These are phyloP conservation scores for Drosophila vallismaia DNA, from an alignment of 2,888 invertebrate species.

Conservation along the genomic window DNA sequence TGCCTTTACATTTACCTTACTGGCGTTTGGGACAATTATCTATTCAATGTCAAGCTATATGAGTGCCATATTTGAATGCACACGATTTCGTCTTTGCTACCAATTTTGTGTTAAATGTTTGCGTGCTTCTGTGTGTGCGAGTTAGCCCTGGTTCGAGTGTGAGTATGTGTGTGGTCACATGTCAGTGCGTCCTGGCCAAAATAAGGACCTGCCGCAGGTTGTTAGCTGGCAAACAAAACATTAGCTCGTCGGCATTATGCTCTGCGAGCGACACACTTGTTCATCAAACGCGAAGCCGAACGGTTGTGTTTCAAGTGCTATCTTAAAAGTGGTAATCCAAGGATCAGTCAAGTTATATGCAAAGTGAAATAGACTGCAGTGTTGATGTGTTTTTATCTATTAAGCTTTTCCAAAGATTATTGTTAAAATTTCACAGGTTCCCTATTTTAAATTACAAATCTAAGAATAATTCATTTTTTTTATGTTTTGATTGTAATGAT, in stretches of 20 bases:
- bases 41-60: slow-evolving; percentile 76
- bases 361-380: no score
- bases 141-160: slow-evolving; percentile 18
- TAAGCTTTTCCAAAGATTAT: no score
- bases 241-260: slow-evolving; percentile 70
- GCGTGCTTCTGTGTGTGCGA: slow-evolving; percentile 57
- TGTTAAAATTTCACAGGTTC: no score
- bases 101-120: slow-evolving; percentile 77
- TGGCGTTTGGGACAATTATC: slow-evolving; percentile 80
- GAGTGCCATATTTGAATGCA: slow-evolving; percentile 72
- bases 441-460: no score
- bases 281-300: slow-evolving; percentile 74
- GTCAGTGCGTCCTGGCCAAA: slow-evolving; percentile 69
- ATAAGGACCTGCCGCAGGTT: slow-evolving; percentile 75
- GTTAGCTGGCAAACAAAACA: slow-evolving; percentile 78
- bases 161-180: slow-evolving; percentile 56
- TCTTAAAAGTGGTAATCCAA: slow-evolving; percentile 13
- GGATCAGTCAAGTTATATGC: slow-evolving; percentile 7
- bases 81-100: slow-evolving; percentile 73
- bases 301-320: slow-evolving; percentile 73
- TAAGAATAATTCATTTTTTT: no score
- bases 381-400: not conserved
- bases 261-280: slow-evolving; percentile 70
- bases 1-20: slow-evolving; percentile 34
- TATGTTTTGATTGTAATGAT: no score